A percentile compares a stretch with the other conserved stretches of the same genome.
phyloP scores from a whole-genome alignment of 2,113 vertebrate species.

The Gnathochromis pfefferi region DNA sequence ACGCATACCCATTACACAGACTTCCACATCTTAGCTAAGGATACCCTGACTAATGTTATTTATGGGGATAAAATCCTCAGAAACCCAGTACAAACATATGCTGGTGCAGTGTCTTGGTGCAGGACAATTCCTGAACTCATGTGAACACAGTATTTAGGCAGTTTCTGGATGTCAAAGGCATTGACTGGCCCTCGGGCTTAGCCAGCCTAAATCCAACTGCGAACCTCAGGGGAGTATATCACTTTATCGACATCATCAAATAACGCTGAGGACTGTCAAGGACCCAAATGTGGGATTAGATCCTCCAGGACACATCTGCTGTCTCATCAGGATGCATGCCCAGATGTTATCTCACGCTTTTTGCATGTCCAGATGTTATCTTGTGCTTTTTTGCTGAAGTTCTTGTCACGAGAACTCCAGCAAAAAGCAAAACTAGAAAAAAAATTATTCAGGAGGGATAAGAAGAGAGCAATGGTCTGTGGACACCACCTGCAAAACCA shows the following conservation, averaged over 20 bases:
- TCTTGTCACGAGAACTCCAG: neutral
- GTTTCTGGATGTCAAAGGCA: neutral
- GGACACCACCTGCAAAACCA: neutral
- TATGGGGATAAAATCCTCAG: neutral
- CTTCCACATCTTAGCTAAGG: neutral
- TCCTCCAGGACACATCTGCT: neutral
- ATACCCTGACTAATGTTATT: neutral
- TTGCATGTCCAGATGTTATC: neutral
- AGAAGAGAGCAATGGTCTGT: neutral
- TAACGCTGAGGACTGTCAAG: neutral
- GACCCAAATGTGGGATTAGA: neutral
- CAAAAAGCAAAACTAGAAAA: neutral
- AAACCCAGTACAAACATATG: neutral
- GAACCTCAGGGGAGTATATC: neutral
- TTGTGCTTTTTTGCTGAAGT: neutral
- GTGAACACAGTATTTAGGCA: neutral
- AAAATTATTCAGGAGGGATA: neutral
- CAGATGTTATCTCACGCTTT: neutral
- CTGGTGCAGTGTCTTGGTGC: neutral
- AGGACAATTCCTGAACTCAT: neutral
- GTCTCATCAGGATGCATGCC: neutral
- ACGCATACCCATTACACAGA: neutral
- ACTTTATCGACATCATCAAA: neutral
- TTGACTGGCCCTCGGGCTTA: neutral
- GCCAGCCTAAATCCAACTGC: neutral